phyloP scores from a whole-genome alignment of 2,113 vertebrate genomes.

The Smithornis capensis region DNA sequence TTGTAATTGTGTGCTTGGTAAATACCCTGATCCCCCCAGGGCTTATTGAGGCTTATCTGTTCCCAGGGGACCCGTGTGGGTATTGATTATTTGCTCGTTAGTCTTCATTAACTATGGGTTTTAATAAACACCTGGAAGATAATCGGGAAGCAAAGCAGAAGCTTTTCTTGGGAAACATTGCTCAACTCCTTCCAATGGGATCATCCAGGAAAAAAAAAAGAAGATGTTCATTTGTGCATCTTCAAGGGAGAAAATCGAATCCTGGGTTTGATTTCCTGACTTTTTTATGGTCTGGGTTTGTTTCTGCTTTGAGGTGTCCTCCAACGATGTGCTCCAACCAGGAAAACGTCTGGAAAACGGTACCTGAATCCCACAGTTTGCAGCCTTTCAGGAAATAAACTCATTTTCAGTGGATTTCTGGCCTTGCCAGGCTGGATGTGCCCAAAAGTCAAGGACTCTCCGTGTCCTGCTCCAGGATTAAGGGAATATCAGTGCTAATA shows the following conservation, averaged over 20 bases:
- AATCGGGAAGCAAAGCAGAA: constrained; percentile 25
- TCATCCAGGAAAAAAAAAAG: background rate
- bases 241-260: background rate
- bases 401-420: background rate
- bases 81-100: constrained; percentile 69
- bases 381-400: background rate
- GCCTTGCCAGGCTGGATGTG: background rate
- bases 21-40: constrained; percentile 49
- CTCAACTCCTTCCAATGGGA: background rate
- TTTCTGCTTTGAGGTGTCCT: background rate
- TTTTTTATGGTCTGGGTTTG: background rate
- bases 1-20: constrained; percentile 53
- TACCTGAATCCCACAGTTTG: background rate
- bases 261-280: background rate
- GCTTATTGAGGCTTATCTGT: constrained; percentile 61
- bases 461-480: background rate
- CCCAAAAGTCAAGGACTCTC: rapidly evolving
- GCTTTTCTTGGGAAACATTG: background rate
- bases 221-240: background rate
- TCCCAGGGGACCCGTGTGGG: constrained; percentile 39
- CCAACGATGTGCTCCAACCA: background rate
- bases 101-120: constrained; percentile 61
- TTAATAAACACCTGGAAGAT: constrained; percentile 63
- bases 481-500: background rate
- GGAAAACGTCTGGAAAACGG: background rate